Evolutionary conservation across 1,140 invertebrate genomes (phyloP), one percentile per base, ranked within the genome.

Genomic region (Drosophila ambigua): DNA sequence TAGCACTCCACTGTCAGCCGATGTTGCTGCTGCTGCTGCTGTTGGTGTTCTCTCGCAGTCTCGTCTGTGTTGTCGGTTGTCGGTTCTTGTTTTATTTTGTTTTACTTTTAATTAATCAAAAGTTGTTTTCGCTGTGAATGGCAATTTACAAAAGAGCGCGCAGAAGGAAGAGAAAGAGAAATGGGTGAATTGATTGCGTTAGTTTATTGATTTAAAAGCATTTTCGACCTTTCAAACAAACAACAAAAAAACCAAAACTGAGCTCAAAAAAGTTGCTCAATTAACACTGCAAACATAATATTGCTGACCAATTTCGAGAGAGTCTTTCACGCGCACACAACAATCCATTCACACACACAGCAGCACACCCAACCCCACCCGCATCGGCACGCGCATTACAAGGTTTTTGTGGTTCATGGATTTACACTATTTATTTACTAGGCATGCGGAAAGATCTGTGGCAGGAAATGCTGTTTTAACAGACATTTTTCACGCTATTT

Each of bases 31-130:
- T 35, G 55, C 46, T 63, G n/a, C 35, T 20, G 20, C 31, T 23
- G 13, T 13, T 16, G 44, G 8, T 28, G 52, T 6, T 16, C 26
- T 69, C 15, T 23, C 41, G 65, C 39, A 26, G 20, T 66, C 39
- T 20, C 20, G 20, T 20, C 20, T 20, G 45, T 63, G 35, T 67
- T 55, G 50, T 48, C 26, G 58, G 31, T 45, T 61, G 23, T 54
- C 43, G 39, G 35, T 46, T 26, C 46, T 65, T 55, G 54, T 52
- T 58, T 71, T 60, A 28, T 73, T 60, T 64, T 62, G 57, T 85
- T 79, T 77, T 77, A 69, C 61, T 85, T 85, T 85, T 75, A 87
- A 87, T 85, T 85, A 81, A 84, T 82, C 73, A 87, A 82, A 76
- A 81, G 77, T 85, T 84, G 11, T 39, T 71, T 44, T 63, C 79